Evolutionary conservation across 2,797 vertebrate genomes (phyloP).

Genomic region (Agapornis canus): DNA sequence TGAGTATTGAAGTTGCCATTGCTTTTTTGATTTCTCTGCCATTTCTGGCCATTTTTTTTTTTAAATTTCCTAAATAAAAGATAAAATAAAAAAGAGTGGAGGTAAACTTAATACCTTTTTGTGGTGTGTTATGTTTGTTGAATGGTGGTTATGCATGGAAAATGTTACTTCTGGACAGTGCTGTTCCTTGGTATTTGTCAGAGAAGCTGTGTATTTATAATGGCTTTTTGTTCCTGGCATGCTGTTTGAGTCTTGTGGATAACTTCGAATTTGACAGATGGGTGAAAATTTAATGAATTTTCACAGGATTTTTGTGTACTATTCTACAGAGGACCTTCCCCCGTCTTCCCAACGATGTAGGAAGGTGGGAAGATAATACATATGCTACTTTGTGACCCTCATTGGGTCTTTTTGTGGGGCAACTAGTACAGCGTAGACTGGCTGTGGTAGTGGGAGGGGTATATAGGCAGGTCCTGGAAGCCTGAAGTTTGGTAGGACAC

Average conservation of each 20-base stretch:
- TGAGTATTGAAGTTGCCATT: not conserved
- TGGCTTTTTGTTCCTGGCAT: not conserved
- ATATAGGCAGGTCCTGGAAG: not conserved
- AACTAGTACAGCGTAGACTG: not conserved
- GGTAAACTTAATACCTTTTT: not conserved
- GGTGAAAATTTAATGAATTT: not conserved
- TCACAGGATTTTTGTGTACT: not conserved
- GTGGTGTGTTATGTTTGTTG: not conserved
- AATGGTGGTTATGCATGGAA: not conserved
- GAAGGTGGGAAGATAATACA: not conserved
- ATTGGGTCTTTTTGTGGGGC: not conserved
- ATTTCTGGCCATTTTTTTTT: not conserved
- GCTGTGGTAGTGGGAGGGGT: not conserved
- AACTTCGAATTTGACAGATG: not conserved
- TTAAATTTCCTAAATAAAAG: not conserved
- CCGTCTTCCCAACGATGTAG: not conserved
- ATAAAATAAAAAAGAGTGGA: not conserved
- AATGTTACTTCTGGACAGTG: not conserved
- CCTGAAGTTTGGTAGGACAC: not conserved
- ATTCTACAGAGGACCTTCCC: not conserved
- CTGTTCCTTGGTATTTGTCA: not conserved
- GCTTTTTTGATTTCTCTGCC: not conserved
- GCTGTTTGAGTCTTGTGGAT: not conserved
- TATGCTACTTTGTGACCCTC: not conserved
- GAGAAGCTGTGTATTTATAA: not conserved